A percentile compares a stretch with the other conserved stretches of the same genome.
phyloP scores from a whole-genome alignment of 2,797 vertebrate species.

The Merluccius polli region DNA sequence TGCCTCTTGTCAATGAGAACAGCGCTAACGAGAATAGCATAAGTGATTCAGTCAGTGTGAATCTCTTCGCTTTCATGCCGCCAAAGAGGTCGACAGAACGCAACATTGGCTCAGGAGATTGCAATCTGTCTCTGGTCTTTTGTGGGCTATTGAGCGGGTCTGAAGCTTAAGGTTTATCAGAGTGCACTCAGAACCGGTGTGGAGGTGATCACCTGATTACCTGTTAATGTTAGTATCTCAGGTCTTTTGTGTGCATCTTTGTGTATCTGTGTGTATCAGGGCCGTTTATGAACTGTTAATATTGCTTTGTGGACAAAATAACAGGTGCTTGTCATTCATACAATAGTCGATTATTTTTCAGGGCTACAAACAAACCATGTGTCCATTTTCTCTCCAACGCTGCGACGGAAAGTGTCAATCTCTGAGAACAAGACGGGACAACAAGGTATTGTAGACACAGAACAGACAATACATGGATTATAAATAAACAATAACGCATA shows the following conservation, averaged over 20 bases:
- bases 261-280: not conserved
- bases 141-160: not conserved
- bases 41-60: slow-evolving; percentile 13
- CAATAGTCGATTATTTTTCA: not conserved
- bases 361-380: not conserved
- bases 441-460: not conserved
- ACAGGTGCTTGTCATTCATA: not conserved
- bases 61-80: slow-evolving; percentile 24
- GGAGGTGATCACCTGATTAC: not conserved
- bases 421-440: not conserved
- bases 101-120: slow-evolving; percentile 17
- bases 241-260: not conserved
- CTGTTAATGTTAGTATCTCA: not conserved
- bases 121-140: slow-evolving; percentile 12
- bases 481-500: not conserved
- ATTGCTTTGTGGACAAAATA: not conserved
- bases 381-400: not conserved
- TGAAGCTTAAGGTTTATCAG: not conserved
- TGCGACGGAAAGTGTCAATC: not conserved
- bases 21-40: slow-evolving; percentile 33
- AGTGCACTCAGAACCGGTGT: not conserved
- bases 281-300: not conserved
- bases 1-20: slow-evolving; percentile 36
- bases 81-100: slow-evolving; percentile 22
- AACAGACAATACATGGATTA: not conserved